Percentiles rank a stretch among this genome's conserved stretches.
phyloP scores from a whole-genome alignment of 1,140 invertebrate species.

The Hermetia illucens region DNA sequence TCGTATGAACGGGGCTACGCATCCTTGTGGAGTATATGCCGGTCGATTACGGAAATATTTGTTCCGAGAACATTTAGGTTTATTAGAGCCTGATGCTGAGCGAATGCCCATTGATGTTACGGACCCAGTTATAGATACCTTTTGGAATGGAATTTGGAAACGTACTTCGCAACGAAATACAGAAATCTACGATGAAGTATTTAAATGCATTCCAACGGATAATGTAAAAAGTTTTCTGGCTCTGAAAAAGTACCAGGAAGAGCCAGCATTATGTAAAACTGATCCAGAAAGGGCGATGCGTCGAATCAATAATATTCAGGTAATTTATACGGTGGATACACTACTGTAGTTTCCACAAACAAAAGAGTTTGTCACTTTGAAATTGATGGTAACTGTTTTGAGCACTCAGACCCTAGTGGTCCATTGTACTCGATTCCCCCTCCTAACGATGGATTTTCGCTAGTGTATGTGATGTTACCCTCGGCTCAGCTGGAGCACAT shows the following conservation, averaged over 20 bases:
- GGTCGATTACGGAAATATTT: conserved; percentile 68
- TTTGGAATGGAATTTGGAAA: conserved; percentile 73
- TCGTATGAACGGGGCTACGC: conserved; percentile 63
- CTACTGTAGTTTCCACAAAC: not conserved
- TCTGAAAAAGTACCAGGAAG: conserved; percentile 56
- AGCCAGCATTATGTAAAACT: conserved; percentile 43
- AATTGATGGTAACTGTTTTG: too few relatives aligned
- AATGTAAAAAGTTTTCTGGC: conserved; percentile 56
- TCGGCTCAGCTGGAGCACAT: too few relatives aligned
- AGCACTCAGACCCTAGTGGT: too few relatives aligned
- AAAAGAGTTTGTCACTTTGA: too few relatives aligned
- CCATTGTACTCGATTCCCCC: too few relatives aligned
- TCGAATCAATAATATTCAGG: conserved; percentile 55
- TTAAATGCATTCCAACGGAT: conserved; percentile 73
- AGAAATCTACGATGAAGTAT: conserved; percentile 75
- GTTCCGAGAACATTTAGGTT: conserved; percentile 78
- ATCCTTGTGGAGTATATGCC: conserved; percentile 71
- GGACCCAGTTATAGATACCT: conserved; percentile 59
- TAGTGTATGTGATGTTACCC: too few relatives aligned
- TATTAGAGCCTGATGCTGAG: conserved; percentile 36
- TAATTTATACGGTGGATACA: conserved; percentile 24
- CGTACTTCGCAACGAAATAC: conserved; percentile 65
- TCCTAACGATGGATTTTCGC: too few relatives aligned
- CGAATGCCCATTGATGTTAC: conserved; percentile 40
- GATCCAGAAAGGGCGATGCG: conserved; percentile 55